Evolutionary conservation across 2,797 vertebrate species (phyloP).

Genomic region (Cirrhinus mrigala): DNA sequence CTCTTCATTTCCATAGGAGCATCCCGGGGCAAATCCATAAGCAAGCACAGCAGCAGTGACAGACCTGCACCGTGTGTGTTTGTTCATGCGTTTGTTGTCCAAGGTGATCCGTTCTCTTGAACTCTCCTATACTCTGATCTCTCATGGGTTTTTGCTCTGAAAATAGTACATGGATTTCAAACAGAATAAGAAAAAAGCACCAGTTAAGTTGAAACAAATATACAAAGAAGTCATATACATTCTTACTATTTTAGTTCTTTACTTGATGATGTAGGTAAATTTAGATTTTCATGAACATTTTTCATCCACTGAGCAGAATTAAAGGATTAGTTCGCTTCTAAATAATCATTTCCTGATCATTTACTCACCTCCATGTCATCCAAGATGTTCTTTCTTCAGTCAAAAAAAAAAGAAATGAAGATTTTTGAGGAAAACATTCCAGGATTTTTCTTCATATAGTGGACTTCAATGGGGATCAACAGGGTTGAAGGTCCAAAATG

Average conservation of each 20-base stretch:
- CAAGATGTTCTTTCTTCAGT: too few species aligned
- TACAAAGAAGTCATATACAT: background rate
- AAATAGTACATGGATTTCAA: background rate
- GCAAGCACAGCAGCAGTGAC: background rate
- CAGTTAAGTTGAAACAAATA: background rate
- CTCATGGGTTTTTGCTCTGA: background rate
- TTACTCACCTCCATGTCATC: too few species aligned
- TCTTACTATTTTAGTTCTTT: background rate
- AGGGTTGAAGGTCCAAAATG: too few species aligned
- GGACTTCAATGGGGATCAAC: too few species aligned
- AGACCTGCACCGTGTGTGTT: background rate
- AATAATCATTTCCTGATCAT: too few species aligned
- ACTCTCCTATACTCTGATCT: background rate
- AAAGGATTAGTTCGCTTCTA: too few species aligned
- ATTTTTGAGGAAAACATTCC: too few species aligned
- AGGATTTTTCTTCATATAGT: too few species aligned
- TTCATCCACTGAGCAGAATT: background rate
- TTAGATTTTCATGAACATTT: background rate
- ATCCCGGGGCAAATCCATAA: constrained; percentile 15
- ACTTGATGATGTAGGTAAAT: background rate
- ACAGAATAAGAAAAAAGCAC: background rate
- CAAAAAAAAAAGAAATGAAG: too few species aligned
- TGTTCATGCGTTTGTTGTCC: constrained; percentile 3
- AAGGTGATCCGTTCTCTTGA: constrained; percentile 2
- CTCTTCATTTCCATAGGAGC: constrained; percentile 19